Base-by-base conservation (phyloP, 2,888 invertebrate species). In the Dysmachus trigonus region DNA sequence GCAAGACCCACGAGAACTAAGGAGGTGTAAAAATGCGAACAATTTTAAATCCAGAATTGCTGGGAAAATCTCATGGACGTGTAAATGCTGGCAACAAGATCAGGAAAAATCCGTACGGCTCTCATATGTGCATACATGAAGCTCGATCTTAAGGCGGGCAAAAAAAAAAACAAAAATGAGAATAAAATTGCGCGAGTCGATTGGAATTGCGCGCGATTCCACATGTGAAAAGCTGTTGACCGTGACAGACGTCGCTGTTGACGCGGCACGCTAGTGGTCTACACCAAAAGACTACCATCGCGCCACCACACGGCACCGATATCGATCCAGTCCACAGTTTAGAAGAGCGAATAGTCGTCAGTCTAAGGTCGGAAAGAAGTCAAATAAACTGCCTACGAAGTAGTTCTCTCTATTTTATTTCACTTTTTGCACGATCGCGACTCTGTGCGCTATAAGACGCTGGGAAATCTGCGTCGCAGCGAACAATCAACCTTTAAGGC, bases 181-280 rank as follows among this genome's bases (percentile, higher is more conserved):
- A 82, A 82, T 82, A 62, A 71, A 53, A 31, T 82, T 82, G 82
- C 82, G 62, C 30, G 71, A 82, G 82, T 71, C 82, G 62, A 82
- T 82, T 82, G 62, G 85, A 85, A 85, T 38, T 85, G 84, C 81
- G 85, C 83, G 87, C 76, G 71, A 86, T 86, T 72, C 82, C 82
- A 74, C 82, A 85, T 83, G 77, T 84, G 87, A 83, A 86, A 87
- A 87, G 87, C 86, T 71, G 87, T 87, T 87, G 87, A 71, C 87
- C 87, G 71, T 87, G 87, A 87, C 86, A 87, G 83, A 87, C 76
- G 79, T 47, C 79, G 41, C 33, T 13, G 85, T 41, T 74, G 72
- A 85, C 74, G 82, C 62, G 35, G 15, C 51, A 35, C 62, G 31
- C 41, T 33, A 31, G 47, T 51, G 62, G 62, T 53, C 82, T 53